Evolutionary conservation across 2,888 invertebrate genomes (phyloP).

Genomic region (Neria commutata): DNA sequence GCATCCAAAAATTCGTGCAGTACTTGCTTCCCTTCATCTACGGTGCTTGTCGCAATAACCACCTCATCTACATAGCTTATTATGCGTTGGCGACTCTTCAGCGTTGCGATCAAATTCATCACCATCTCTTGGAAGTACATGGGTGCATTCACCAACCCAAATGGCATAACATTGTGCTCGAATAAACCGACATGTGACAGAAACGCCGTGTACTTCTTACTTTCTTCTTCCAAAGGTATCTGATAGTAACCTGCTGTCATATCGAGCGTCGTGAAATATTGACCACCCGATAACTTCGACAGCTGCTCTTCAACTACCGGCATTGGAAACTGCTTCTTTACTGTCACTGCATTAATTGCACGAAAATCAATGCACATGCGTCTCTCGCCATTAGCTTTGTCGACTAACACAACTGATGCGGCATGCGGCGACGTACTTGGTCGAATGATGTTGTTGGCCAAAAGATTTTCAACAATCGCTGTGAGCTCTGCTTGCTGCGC

Average conservation of each 20-base stretch:
- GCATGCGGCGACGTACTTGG: constrained; percentile 24
- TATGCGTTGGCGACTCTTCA: constrained; percentile 8
- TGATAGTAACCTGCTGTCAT: constrained; percentile 44
- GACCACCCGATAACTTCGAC: constrained; percentile 30
- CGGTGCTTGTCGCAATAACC: background rate
- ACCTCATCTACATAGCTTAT: constrained; percentile 23
- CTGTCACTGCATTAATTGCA: constrained; percentile 18
- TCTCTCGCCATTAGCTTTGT: constrained; percentile 20
- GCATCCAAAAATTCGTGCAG: constrained; percentile 15
- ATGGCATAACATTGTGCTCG: constrained; percentile 47
- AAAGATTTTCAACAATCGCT: constrained; percentile 15
- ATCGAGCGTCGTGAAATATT: constrained; percentile 45
- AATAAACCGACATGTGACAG: constrained; percentile 46
- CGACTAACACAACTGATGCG: constrained; percentile 24
- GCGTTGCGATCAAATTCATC: background rate
- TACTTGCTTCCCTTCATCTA: background rate
- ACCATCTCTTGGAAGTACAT: constrained; percentile 45
- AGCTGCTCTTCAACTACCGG: constrained; percentile 22
- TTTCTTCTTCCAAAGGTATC: constrained; percentile 25
- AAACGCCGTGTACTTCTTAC: constrained; percentile 44
- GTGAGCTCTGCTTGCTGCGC: constrained; percentile 15
- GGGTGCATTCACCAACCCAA: constrained; percentile 50
- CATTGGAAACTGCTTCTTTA: constrained; percentile 23
- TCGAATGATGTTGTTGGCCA: constrained; percentile 22
- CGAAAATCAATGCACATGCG: constrained; percentile 25